phyloP scores from a whole-genome alignment of 2,888 invertebrate species.

The Neoascia interrupta region DNA sequence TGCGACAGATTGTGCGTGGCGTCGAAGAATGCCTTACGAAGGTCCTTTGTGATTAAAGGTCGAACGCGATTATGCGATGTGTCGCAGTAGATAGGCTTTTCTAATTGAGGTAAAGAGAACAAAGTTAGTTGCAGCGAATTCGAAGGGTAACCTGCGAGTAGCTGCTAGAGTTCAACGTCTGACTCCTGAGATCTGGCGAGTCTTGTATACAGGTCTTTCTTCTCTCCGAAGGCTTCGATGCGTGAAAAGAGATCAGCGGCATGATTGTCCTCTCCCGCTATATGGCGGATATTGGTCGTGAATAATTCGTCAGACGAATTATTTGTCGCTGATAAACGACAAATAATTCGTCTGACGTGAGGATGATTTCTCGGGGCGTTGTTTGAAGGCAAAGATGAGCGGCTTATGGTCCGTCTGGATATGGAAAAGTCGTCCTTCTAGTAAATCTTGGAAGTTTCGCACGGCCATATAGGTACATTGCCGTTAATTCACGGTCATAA shows the following conservation, averaged over 20 bases:
- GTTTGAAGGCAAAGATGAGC: slow-evolving; percentile 1
- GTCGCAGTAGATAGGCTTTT: slow-evolving; percentile 11
- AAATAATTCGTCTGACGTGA: slow-evolving; percentile 25
- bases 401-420: slow-evolving; percentile 31
- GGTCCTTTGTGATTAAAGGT: slow-evolving; percentile 19
- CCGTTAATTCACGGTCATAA: no score
- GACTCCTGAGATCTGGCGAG: slow-evolving; percentile 21
- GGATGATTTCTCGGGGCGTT: slow-evolving; percentile 21
- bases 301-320: no score
- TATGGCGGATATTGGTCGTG: background rate
- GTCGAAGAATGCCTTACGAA: slow-evolving; percentile 18
- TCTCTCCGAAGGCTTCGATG: background rate
- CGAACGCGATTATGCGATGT: slow-evolving; percentile 22
- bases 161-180: slow-evolving; percentile 9
- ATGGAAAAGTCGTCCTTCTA: slow-evolving; percentile 17
- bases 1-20: slow-evolving; percentile 15
- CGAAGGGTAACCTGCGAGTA: slow-evolving; percentile 6
- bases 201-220: slow-evolving; percentile 3
- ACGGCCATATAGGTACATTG: slow-evolving; percentile 1
- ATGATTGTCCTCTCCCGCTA: slow-evolving; percentile 1
- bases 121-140: slow-evolving; percentile 10
- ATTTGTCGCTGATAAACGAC: slow-evolving; percentile 13
- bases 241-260: slow-evolving; percentile 26
- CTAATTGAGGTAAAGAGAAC: slow-evolving; percentile 8
- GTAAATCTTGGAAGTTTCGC: slow-evolving; percentile 14